phyloP scores from a whole-genome alignment of 92 coral and sea anemone genomes.

The Epizoanthus rinbou region DNA sequence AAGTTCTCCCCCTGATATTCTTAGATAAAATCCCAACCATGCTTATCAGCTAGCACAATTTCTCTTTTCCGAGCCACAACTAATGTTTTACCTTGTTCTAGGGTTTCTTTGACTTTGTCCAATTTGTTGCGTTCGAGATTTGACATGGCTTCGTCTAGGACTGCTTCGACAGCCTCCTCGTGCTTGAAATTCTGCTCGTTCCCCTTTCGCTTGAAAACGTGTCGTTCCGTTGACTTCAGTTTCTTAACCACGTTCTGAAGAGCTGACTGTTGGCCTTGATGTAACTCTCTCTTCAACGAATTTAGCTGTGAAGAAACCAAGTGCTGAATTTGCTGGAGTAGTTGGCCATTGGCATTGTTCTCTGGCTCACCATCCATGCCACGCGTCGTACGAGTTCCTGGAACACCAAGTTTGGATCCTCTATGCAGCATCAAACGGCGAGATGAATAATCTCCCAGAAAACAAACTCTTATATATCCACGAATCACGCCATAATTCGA shows the following conservation, averaged over 20 bases:
- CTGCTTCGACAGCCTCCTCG: slow-evolving; percentile 8
- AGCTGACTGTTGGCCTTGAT: background rate
- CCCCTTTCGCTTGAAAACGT: slow-evolving; percentile 2
- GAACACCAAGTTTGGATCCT: background rate
- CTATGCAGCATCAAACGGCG: background rate
- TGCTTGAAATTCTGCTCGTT: slow-evolving; percentile 14
- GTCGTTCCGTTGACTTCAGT: background rate
- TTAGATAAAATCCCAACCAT: slow-evolving; percentile 45
- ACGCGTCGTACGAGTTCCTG: background rate
- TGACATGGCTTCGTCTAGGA: background rate
- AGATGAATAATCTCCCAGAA: background rate
- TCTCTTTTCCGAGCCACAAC: background rate
- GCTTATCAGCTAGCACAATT: background rate
- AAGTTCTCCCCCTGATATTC: slow-evolving; percentile 43
- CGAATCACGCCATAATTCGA: background rate
- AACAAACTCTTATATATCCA: background rate
- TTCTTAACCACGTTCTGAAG: background rate
- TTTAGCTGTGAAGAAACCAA: background rate
- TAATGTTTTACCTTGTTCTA: slow-evolving; percentile 8
- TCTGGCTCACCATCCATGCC: background rate
- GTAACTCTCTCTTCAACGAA: slow-evolving; percentile 4
- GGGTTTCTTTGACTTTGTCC: background rate
- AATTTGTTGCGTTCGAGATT: background rate
- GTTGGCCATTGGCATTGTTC: background rate
- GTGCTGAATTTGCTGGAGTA: background rate